Base-by-base conservation (phyloP, 1,140 invertebrate species). In the Euura saliciscinereae region DNA sequence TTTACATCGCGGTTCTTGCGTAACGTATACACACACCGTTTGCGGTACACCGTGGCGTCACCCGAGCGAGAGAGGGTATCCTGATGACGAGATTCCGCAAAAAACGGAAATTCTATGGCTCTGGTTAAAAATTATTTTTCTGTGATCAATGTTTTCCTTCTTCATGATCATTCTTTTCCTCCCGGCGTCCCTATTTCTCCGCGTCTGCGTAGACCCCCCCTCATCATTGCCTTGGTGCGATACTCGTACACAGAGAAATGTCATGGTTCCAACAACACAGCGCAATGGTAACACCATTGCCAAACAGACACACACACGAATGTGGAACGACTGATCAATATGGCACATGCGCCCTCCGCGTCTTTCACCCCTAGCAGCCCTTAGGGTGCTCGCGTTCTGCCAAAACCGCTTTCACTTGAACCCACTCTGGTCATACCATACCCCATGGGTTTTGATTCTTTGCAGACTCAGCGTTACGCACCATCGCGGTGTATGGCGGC, bases 341-440 rank as follows among this genome's bases (percentile, higher is more conserved):
- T 59, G 51, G 51, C 51, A 59, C 51, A 59, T 59, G 51, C 51
- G 51, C 51, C 51, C 51, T 59, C 3, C 51, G 28, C 51, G 10
- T 59, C 5, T 5, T 8, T 59, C 51, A 59, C 51, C 51, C 51
- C 51, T 59, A 11, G 51, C 51, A n/a, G 28, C 28, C 28, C 28
- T 28, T 28, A 59, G 51, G 13, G 51, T 8, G 51, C 51, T 59
- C 8, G 13, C 3, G 51, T 8, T n/a, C 51, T 59, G 51, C 51
- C 51, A n/a, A 59, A 59, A 59, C 13, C 13, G 51, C 51, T 59
- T 59, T 59, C 51, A 59, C 51, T 59, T 59, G 51, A 59, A 59
- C 51, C 51, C 13, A n/a, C 51, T 59, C 51, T 59, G 28, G 28
- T 28, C 28, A 28, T 28, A 28, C 28, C 28, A 28, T 28, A 28